These are phyloP conservation scores for Acanthosoma haemorrhoidale DNA, from an alignment of 2,888 invertebrate genomes.

Conservation along the genomic window DNA sequence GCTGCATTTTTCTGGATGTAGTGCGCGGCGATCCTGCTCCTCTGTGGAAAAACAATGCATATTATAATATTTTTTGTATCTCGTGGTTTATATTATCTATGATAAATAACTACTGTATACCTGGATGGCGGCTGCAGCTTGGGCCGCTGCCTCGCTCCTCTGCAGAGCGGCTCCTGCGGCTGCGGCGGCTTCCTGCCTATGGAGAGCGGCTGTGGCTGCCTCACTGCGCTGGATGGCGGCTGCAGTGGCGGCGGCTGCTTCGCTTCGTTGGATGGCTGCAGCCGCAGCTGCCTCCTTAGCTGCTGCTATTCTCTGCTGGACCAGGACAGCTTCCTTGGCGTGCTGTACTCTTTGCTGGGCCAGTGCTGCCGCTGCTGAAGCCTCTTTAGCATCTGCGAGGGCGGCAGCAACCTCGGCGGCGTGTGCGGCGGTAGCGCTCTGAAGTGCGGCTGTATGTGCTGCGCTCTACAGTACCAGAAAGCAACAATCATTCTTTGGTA, in stretches of 20 bases:
- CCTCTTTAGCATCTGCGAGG: conserved; percentile 68
- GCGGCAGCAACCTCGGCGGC: conserved; percentile 64
- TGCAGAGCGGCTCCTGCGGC: conserved; percentile 46
- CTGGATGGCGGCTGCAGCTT: conserved; percentile 59
- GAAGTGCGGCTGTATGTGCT: conserved; percentile 35
- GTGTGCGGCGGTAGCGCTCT: conserved; percentile 46
- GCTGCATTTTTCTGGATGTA: conserved; percentile 44
- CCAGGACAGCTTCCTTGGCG: conserved; percentile 64
- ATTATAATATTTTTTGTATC: too few species aligned
- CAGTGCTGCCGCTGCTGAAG: conserved; percentile 61
- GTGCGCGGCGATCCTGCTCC: conserved; percentile 40
- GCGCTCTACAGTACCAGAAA: conserved; percentile 33
- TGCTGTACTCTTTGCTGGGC: conserved; percentile 69
- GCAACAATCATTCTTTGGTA: too few species aligned
- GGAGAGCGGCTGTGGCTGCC: conserved; percentile 53
- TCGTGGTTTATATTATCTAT: too few species aligned
- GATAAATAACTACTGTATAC: too few species aligned
- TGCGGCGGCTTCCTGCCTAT: conserved; percentile 39
- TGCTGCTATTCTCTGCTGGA: conserved; percentile 66
- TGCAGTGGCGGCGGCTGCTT: conserved; percentile 67
- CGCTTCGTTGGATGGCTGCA: conserved; percentile 57
- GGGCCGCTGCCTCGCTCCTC: conserved; percentile 60
- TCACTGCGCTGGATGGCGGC: conserved; percentile 59
- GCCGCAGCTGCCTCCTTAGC: conserved; percentile 58
- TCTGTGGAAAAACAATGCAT: conserved; percentile 26